Base-by-base conservation (phyloP, 2,797 vertebrate species). In the Paramormyrops hopkinsi region DNA sequence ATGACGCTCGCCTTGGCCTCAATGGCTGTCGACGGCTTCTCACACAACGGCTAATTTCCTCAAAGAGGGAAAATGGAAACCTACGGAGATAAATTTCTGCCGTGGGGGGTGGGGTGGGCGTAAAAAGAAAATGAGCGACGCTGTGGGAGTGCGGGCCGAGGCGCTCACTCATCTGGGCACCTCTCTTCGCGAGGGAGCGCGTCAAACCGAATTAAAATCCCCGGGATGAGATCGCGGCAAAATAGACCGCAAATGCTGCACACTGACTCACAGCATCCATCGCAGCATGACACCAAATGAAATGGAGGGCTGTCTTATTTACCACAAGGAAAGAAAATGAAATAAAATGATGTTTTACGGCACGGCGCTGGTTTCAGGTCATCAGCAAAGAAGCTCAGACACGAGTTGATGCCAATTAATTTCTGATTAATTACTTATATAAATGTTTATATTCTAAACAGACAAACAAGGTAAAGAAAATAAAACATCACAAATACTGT, bases 161-260 rank as follows among this genome's bases (percentile, higher is more conserved):
- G 19, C 19, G 17, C 41, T 82, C 41, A 2, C 41, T 82, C 41
- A 46, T 82, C 1, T 46, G 76, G 76, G 76, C 41, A 46, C 2
- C 44, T 48, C n/a, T 29, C 82, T 29, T 29, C 44, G 2, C 6
- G 14, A 83, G 37, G 79, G 44, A 83, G 19, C 8, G 41, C 4
- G 22, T 85, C 82, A 85, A 85, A 51, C 44, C 0, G 82, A 85
- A 85, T 85, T 85, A 85, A 51, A 85, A 25, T 85, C 82, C n/a
- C 22, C 3, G 5, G 4, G 76, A 82, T 82, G 37, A n/a, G 6
- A 46, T n/a, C 2, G 37, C 2, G 17, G 76, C 8, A n/a, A 82
- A 82, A 46, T 3, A n/a, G 76, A 46, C 41, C 19, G 6, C 76
- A 82, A 83, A 51, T 17, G 82, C 82, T 29, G 48, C 48, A 85